A percentile compares a stretch with the other conserved stretches of the same genome.
These are phyloP conservation scores for Caretta caretta DNA, from an alignment of 2,113 vertebrate genomes.

Conservation along the genomic window DNA sequence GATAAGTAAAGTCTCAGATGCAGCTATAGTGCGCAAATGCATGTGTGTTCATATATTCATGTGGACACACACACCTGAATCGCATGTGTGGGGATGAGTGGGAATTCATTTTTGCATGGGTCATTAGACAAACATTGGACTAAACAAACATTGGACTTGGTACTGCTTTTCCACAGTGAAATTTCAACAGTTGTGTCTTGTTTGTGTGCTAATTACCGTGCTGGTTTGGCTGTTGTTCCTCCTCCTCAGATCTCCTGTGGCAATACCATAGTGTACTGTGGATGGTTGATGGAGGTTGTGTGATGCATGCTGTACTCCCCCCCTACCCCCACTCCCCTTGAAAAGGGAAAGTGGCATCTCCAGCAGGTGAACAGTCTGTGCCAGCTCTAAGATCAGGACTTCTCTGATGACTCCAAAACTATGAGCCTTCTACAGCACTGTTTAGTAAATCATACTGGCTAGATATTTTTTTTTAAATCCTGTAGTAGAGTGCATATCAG, in stretches of 20 bases:
- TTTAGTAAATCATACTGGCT: not conserved
- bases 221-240: not conserved
- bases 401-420: not conserved
- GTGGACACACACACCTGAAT: not conserved
- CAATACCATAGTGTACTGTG: not conserved
- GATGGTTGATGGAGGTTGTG: not conserved
- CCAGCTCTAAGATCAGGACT: not conserved
- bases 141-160: not conserved
- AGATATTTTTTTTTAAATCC: not conserved
- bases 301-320: not conserved
- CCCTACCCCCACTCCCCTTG: not conserved
- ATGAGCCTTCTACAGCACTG: not conserved
- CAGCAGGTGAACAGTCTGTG: not conserved
- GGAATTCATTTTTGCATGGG: not conserved
- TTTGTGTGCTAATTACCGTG: not conserved
- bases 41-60: not conserved
- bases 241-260: not conserved
- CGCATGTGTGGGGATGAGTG: not conserved
- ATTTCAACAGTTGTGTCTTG: not conserved
- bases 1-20: not conserved
- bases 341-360: not conserved
- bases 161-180: not conserved
- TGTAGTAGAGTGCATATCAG: not conserved
- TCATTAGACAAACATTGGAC: not conserved
- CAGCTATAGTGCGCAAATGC: not conserved